Evolutionary conservation across 2,888 invertebrate species (phyloP).

Genomic region (Linyphia triangularis): DNA sequence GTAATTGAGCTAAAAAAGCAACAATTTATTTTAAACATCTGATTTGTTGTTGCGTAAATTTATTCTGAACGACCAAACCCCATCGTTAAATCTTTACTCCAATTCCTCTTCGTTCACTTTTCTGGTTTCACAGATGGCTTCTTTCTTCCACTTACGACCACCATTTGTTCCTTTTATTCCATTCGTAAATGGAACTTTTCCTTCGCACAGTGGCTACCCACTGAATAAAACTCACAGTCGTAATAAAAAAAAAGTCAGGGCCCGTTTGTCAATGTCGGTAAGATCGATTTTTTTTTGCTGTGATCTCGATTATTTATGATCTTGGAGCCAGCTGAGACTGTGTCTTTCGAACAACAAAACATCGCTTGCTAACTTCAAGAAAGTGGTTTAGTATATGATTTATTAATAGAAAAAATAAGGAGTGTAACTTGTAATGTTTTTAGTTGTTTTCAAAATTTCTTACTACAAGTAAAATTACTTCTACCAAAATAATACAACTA

Average conservation of each 20-base stretch:
- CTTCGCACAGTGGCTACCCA: neutral
- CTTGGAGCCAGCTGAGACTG: neutral
- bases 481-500: too few species aligned
- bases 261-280: neutral
- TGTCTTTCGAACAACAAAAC: neutral
- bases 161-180: neutral
- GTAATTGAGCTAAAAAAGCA: too few species aligned
- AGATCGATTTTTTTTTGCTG: neutral
- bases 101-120: neutral
- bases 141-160: neutral
- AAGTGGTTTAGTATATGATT: too few species aligned
- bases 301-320: neutral
- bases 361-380: neutral
- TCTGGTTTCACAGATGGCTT: neutral
- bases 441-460: too few species aligned
- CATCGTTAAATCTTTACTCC: neutral
- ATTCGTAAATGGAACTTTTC: neutral
- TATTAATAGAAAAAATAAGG: too few species aligned
- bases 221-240: neutral
- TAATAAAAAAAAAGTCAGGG: neutral
- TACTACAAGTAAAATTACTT: too few species aligned
- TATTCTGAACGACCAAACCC: neutral
- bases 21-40: too few species aligned
- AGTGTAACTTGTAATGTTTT: too few species aligned
- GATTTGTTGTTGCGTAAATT: too few species aligned